Evolutionary conservation across 1,140 invertebrate genomes (phyloP), one percentile per base, ranked within the genome.

Genomic region (Alviniconcha marisindica): DNA sequence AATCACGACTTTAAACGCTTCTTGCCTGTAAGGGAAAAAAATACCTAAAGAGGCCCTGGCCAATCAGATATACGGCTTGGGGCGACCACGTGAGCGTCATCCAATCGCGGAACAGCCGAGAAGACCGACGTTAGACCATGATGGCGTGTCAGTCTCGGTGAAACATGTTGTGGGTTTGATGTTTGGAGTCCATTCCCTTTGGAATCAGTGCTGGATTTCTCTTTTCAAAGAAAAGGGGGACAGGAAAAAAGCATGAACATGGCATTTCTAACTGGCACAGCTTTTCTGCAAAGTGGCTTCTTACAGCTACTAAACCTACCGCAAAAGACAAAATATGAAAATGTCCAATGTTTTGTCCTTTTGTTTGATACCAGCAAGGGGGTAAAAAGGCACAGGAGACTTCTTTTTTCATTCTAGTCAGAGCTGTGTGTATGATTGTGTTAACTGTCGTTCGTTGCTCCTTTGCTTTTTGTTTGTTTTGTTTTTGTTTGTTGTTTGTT

Each of bases 1-100:
- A 7, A 7, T 28, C 21, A 5, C 3, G 12, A 18, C 33, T 71
- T 38, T 36, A 36, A 5, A 10, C 14, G 66, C 15, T 15, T 33
- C 31, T 15, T 38, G 15, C 15, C 33, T 21, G 12, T 36, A 36
- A 0, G 28, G 36, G 15, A 28, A 66, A 12, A 24, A 18, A 31
- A 10, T 28, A 40, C 31, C 42, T 44, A 74, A 21, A 76, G 44
- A 1, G 73, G 73, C 0, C 73, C 73, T 33, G 73, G 42, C 73
- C 73, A 76, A 76, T 76, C 42, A 51, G 73, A 76, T 12, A 76
- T 76, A n/a, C 44, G 73, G 7, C 24, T n/a, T n/a, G 44, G 73
- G 21, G 42, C 51, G 69, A 36, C 15, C 73, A 76, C 44, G 73
- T 21, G 42, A 21, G 10, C 40, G 15, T 54, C 73, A 36, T 76